phyloP scores from a whole-genome alignment of 2,797 vertebrate genomes.

The Xerus rutilus region DNA sequence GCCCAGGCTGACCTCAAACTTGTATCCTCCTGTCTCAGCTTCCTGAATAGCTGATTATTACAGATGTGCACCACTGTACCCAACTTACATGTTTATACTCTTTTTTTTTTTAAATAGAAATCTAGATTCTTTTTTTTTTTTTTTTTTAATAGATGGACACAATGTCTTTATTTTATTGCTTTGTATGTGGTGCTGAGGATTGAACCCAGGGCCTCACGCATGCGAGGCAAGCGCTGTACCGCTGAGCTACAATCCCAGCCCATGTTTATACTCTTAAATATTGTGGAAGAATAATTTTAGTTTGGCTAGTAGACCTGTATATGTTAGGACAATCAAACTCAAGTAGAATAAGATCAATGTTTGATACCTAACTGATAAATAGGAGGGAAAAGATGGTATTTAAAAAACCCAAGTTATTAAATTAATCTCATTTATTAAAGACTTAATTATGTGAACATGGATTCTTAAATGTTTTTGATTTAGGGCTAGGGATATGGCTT shows the following conservation, averaged over 20 bases:
- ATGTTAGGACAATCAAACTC: background rate
- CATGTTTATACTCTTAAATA: background rate
- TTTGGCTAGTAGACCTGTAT: background rate
- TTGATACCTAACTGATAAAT: background rate
- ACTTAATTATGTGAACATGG: background rate
- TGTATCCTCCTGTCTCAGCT: background rate
- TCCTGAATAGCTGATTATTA: background rate
- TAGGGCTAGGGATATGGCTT: background rate
- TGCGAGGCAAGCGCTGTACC: no score
- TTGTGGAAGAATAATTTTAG: background rate
- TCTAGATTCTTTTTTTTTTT: no score
- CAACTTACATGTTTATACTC: background rate
- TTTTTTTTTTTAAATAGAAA: no score
- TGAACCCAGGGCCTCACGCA: no score
- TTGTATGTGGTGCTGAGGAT: no score
- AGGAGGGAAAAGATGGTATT: background rate
- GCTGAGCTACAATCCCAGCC: no score
- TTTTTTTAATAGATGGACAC: no score
- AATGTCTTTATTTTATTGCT: no score
- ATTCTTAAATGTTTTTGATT: conserved; percentile 2
- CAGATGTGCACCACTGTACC: background rate
- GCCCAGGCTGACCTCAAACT: background rate
- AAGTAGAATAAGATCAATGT: background rate
- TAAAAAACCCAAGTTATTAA: background rate
- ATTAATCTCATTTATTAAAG: background rate